Conservation (phyloP, 2,113 vertebrate species). For the Helogale parvula region DNA sequence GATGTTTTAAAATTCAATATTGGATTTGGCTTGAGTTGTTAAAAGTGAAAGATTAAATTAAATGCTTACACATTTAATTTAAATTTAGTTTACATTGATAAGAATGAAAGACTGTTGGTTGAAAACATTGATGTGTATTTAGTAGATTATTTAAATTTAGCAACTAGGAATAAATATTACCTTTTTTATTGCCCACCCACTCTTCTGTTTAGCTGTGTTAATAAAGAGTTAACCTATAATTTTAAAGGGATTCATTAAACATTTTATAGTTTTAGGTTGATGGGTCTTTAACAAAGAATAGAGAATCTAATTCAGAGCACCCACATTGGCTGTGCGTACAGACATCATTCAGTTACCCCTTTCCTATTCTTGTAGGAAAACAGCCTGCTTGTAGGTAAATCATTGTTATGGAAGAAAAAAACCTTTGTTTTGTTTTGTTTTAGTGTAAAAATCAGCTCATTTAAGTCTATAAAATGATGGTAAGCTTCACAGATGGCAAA, state of each 20-base stretch:
- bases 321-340: neutral
- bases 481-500: constrained; percentile 51
- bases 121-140: neutral
- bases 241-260: neutral
- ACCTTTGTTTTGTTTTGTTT: neutral
- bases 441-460: constrained; percentile 10
- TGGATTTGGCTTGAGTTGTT: neutral
- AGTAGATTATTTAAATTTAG: neutral
- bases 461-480: neutral
- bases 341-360: neutral
- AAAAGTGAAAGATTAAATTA: neutral
- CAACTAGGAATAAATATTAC: neutral
- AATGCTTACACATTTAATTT: too few relatives aligned
- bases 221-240: neutral
- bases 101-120: neutral
- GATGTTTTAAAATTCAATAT: neutral
- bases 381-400: neutral
- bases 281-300: neutral
- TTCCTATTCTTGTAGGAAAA: neutral
- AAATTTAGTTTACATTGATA: neutral
- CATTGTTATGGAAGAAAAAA: neutral
- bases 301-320: neutral
- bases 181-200: neutral
- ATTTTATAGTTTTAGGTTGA: neutral
- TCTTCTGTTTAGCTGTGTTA: neutral